Evolutionary conservation across 2,797 vertebrate genomes (phyloP), one percentile per base, ranked within the genome.

Genomic region (Bradypus variegatus): DNA sequence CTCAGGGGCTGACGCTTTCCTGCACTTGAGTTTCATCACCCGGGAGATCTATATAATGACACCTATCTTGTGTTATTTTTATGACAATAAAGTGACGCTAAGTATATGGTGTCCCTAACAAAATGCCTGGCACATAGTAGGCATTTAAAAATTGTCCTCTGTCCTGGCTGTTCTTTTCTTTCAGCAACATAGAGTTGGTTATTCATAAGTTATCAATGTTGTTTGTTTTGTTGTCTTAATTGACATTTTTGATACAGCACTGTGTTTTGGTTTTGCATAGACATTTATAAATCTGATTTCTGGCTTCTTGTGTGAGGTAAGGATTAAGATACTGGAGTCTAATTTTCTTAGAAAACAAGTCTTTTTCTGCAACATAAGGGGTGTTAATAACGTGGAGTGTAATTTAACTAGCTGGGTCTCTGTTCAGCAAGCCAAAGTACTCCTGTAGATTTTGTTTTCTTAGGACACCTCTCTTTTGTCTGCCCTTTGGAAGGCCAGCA

Each of bases 281-380:
- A 8, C 9, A 48, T 88, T 90, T 70, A n/a, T 69, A 90, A 70
- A 41, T 86, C 21, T 80, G 78, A 60, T 2, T 13, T 15, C 53
- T 38, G 8, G n/a, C 21, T 25, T 36, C 38, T 60, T 60, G 33
- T 80, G n/a, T 36, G 55, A 31, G 27, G 27, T 41, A 50, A 70
- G 85, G 8, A 72, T 88, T 90, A 79, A 86, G 8, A 86, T 60
- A 38, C 38, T 55, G n/a, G 90, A 60, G n/a, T 87, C 78, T 38
- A 45, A 45, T 88, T 93, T 92, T 92, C 69, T 84, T 86, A n/a
- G 79, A 79, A 83, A 83, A 85, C 16, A 79, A 73, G 50, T 19
- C 6, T 82, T 73, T 80, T 83, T 64, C 85, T 77, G 25, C 4
- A 84, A 48, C 38, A 82, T 23, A 64, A 94, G 45, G 12, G 65